Base-by-base conservation (phyloP, 2,113 vertebrate species). In the Platichthys stellatus region DNA sequence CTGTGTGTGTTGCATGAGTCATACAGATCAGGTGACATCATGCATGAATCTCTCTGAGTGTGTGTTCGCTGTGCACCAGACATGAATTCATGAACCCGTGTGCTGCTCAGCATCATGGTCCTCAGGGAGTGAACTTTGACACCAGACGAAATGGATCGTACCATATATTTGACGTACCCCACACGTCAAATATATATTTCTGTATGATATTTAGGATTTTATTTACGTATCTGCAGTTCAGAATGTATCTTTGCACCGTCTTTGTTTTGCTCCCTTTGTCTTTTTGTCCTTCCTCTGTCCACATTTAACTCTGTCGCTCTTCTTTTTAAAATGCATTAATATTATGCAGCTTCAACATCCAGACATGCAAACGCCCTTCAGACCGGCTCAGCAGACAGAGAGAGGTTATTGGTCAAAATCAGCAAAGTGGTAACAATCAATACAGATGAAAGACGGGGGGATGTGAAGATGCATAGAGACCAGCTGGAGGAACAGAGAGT, bases 21-120 rank as follows among this genome's bases (percentile, higher is more conserved):
- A 89, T 64, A 28, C 60, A 69, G 70, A 82, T 84, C 24, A n/a
- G 23, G 17, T 90, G 82, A 80, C 82, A 82, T 85, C 72, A 80
- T 75, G 58, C 45, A 69, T 62, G 71, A 56, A 61, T 45, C 28
- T 72, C 5, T 61, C 15, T 59, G 20, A 31, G 40, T 6, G 20
- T 67, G 51, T 63, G 38, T 60, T 20, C 63, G 15, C 20, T 18
- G 26, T 59, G 60, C 63, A 73, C 57, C 23, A 78, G 72, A 67
- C 51, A 72, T 76, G 70, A 63, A 65, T 66, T 20, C 18, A 74
- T 83, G 63, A 80, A 74, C 78, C 47, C 54, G 23, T 56, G 26
- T 54, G 20, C 69, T 17, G 21, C 26, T 66, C 38, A 26, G 26
- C 72, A 20, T 24, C 57, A 3, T 64, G 43, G 3, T 82, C 74